Evolutionary conservation across 2,888 invertebrate species (phyloP), one percentile per base, ranked within the genome.

Genomic region (Drosophila putrida): DNA sequence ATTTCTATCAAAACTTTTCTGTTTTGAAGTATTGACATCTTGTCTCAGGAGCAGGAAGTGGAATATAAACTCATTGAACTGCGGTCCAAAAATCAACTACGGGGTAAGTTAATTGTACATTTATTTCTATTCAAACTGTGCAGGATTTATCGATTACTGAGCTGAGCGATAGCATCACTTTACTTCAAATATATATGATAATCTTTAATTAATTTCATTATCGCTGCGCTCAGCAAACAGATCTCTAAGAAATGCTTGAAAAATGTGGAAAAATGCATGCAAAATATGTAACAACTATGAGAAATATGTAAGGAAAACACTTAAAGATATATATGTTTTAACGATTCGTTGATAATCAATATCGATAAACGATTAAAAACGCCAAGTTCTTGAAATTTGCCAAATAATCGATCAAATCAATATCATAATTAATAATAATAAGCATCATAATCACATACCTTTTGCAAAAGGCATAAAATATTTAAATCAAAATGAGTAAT

Each of bases 221-320:
- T 65, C 60, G 71, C 51, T n/a, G 6, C 6, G 55, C 78, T 62
- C 39, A 33, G 55, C 73, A 47, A 66, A 43, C 6, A 13, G 13
- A 36, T 47, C 9, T 8, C 47, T 25, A 66, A 47, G 20, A 61
- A 33, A 61, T 75, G 72, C 57, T 74, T 43, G 38, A 46, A 46
- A 47, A 39, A 28, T 47, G 28, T 66, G 51, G 35, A 6, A 54
- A 67, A 66, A 66, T 11, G 28, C 75, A 75, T 75, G 75, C 75
- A 77, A 71, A 62, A 47, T 44, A 55, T 44, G 20, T 55, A 63
- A 73, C 63, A 73, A 49, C 73, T 73, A 73, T 58, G 27, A 47
- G 36, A 53, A 15, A 47, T 54, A 25, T 36, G 33, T 39, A 27
- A 55, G 39, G 39, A 25, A 25, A 43, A 53, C 58, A 44, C 62